Conservation (phyloP, 2,888 invertebrate species). For the Leptinotarsa tumamoca region DNA sequence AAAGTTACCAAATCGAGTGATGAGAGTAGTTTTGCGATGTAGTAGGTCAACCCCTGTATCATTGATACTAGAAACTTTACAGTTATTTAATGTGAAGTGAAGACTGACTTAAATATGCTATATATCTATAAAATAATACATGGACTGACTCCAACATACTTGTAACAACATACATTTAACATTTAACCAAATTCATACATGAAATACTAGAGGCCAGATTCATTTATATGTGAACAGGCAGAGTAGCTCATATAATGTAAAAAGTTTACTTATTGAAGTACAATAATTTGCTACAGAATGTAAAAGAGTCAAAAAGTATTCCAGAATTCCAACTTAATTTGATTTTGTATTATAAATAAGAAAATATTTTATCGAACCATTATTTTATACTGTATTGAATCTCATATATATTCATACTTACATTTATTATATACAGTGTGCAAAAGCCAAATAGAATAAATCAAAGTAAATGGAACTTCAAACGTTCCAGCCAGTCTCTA, state of each 20-base stretch:
- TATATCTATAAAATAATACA: constrained; percentile 19
- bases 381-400: no score
- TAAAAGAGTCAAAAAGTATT: no score
- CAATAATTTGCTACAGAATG: no score
- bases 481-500: no score
- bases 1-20: constrained; percentile 7
- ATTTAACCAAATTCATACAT: constrained; percentile 3
- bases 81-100: constrained; percentile 17
- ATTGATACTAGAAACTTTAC: constrained; percentile 19
- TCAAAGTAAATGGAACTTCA: no score
- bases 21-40: constrained; percentile 11
- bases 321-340: no score
- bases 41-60: constrained; percentile 17
- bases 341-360: no score
- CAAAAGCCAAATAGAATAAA: no score
- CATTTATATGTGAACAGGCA: constrained; percentile 13
- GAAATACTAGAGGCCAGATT: neutral
- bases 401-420: no score
- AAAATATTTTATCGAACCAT: no score
- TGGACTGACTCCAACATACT: constrained; percentile 11
- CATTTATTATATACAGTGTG: no score
- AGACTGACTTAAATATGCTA: constrained; percentile 18
- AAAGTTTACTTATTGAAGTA: neutral
- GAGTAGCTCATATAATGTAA: neutral
- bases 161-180: neutral